A percentile compares a stretch with the other conserved stretches of the same genome.
Conservation (phyloP, 2,797 vertebrate genomes). For the Lepilemur ruficaudatus region DNA sequence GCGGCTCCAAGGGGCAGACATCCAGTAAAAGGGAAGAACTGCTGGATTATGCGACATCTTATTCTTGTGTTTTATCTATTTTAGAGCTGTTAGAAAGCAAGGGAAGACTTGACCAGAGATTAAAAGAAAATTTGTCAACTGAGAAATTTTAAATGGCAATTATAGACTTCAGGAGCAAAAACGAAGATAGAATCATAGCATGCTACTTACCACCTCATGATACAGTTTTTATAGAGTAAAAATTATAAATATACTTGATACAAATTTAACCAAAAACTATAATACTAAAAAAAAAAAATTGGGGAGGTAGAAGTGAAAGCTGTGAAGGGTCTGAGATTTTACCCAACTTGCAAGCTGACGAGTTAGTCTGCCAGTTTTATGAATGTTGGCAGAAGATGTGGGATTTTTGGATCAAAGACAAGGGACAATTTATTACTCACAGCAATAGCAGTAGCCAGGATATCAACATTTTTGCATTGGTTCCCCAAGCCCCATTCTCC, state of each 20-base stretch:
- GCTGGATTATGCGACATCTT: not conserved
- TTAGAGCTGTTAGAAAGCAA: not conserved
- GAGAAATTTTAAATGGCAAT: not conserved
- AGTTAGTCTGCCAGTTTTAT: not conserved
- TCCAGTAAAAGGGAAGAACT: not conserved
- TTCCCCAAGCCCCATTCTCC: not conserved
- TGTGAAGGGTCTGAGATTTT: not conserved
- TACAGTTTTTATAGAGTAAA: not conserved
- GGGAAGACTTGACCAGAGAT: not conserved
- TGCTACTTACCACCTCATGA: not conserved
- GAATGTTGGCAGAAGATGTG: not conserved
- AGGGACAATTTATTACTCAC: not conserved
- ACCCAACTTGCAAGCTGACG: not conserved
- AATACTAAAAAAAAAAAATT: not conserved
- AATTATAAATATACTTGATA: conserved; percentile 6
- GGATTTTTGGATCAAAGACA: not conserved
- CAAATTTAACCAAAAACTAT: not conserved
- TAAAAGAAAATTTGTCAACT: not conserved
- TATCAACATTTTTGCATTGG: not conserved
- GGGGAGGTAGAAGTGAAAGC: not conserved
- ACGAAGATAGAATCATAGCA: not conserved
- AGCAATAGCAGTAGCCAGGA: not conserved
- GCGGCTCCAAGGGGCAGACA: not conserved
- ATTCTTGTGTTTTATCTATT: not conserved
- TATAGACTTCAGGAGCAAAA: not conserved